Evolutionary conservation across 2,888 invertebrate genomes (phyloP), one percentile per base, ranked within the genome.

Genomic region (Merodon equestris): DNA sequence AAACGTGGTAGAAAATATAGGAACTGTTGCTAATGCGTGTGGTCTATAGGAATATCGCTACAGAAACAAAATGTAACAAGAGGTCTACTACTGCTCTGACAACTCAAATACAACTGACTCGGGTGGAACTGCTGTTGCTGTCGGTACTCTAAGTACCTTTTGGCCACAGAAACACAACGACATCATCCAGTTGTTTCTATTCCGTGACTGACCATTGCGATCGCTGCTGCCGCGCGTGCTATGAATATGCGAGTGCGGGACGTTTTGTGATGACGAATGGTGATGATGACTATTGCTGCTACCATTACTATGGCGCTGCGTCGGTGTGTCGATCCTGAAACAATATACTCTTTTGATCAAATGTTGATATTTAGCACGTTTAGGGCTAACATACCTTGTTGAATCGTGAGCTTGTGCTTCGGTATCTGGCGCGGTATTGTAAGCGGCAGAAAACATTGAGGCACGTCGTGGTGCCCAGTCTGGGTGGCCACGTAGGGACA

Each of bases 71-170:
- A 44, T 40, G 54, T 50, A 71, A 71, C 48, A 61, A 67, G 44
- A 67, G 72, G 57, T 61, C 56, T 74, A 81, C 88, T 88, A 88
- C 84, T 87, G 88, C 87, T 88, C 88, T 86, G 89, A 89, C 86
- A 89, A 87, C 86, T 89, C 88, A 88, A 89, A 89, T 86, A 88
- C 86, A 88, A 89, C 89, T 89, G 89, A 89, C 89, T 89, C 89
- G 83, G 88, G 88, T 85, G 88, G 88, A 84, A 86, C 86, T 85
- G 87, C 85, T 84, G 85, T 85, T 84, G 88, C 84, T 85, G 88
- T 85, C 84, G 88, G 88, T 85, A 87, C 87, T 84, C 86, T 87
- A 82, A 88, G 87, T 87, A 87, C 86, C 87, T 88, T 88, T 86
- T 88, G 87, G 85, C 86, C 86, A 83, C 87, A 86, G 82, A 88